Conservation (phyloP, 2,888 invertebrate species). For the Plebejus argus region DNA sequence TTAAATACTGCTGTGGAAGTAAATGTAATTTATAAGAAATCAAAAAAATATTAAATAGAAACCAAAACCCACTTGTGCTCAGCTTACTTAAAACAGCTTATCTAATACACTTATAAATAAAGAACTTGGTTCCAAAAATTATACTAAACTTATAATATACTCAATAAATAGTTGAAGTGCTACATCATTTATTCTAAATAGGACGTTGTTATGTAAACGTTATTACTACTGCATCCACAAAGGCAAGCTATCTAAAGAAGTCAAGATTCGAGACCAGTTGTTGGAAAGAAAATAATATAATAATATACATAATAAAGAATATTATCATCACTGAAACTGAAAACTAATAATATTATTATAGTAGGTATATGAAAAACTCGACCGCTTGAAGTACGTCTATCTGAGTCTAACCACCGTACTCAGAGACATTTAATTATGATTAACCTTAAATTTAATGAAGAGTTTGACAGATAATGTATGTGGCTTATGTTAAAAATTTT, state of each 20-base stretch:
- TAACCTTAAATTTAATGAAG: too few species aligned
- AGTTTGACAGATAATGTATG: too few species aligned
- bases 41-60: too few species aligned
- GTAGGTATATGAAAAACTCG: neutral
- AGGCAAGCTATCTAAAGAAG: neutral
- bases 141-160: neutral
- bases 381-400: neutral
- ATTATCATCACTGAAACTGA: neutral
- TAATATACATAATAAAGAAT: neutral
- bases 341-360: neutral
- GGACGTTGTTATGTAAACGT: neutral
- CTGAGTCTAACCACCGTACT: too few species aligned
- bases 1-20: neutral
- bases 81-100: neutral
- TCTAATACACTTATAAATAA: neutral
- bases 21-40: too few species aligned
- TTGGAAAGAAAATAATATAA: neutral
- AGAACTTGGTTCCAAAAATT: too few species aligned
- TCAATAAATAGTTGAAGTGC: neutral
- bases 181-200: neutral
- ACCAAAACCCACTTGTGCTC: too few species aligned
- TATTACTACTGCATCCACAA: neutral
- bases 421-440: too few species aligned
- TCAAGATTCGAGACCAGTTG: neutral
- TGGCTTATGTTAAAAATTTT: too few species aligned